Percentiles rank a stretch among this genome's conserved stretches.
These are phyloP conservation scores for Microctonus brassicae DNA, from an alignment of 2,888 invertebrate genomes.

Conservation along the genomic window DNA sequence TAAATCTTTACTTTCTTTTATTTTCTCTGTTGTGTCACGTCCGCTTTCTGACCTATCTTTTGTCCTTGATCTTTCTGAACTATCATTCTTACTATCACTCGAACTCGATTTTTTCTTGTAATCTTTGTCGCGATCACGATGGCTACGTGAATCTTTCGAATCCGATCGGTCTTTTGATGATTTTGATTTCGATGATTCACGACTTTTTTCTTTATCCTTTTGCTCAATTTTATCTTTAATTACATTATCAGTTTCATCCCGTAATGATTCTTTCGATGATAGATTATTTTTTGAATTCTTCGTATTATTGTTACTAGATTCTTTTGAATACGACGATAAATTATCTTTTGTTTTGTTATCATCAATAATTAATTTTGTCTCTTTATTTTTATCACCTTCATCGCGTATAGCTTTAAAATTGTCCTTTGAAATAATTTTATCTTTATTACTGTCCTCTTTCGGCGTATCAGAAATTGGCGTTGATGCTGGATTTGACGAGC, in stretches of 20 bases:
- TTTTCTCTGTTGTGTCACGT: conserved; percentile 26
- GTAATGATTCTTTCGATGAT: conserved; percentile 60
- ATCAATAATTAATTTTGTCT: conserved; percentile 39
- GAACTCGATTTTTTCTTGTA: conserved; percentile 19
- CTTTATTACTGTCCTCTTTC: conserved; percentile 63
- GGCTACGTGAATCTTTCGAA: conserved; percentile 47
- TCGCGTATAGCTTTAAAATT: conserved; percentile 61
- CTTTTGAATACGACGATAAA: conserved; percentile 49
- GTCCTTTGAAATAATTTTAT: conserved; percentile 56
- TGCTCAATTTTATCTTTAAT: conserved; percentile 55
- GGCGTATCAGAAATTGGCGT: conserved; percentile 54
- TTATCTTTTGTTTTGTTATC: conserved; percentile 53
- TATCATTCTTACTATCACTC: conserved; percentile 23
- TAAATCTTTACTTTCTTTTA: conserved; percentile 45
- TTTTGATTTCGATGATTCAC: conserved; percentile 49
- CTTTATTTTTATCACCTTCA: conserved; percentile 53
- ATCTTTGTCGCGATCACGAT: conserved; percentile 37
- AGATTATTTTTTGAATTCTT: conserved; percentile 49
- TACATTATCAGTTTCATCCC: conserved; percentile 56
- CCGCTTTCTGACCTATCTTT: conserved; percentile 36
- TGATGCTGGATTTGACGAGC: conserved; percentile 68
- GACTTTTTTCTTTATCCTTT: conserved; percentile 57
- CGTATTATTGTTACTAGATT: conserved; percentile 38
- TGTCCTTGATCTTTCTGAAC: conserved; percentile 17
- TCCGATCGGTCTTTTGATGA: conserved; percentile 47